Percentiles rank a stretch among this genome's conserved stretches.
Conservation (phyloP, 2,888 invertebrate genomes). For the Oscheius sp. region DNA sequence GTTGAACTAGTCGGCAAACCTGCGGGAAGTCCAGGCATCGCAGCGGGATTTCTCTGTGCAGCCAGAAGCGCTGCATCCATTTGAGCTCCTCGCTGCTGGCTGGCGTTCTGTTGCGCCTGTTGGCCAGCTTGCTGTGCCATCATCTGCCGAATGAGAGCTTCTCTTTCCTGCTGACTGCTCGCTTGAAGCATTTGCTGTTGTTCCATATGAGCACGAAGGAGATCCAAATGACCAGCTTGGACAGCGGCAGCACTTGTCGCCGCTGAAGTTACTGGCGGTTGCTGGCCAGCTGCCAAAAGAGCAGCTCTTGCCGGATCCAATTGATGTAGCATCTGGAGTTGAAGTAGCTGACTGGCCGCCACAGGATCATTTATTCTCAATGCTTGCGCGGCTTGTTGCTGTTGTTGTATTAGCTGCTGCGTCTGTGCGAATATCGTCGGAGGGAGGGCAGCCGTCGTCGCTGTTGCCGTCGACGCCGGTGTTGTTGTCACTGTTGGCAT, state of each 20-base stretch:
- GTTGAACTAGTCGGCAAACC: not conserved
- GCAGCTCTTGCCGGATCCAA: slow-evolving; percentile 15
- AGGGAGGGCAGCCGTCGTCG: not conserved
- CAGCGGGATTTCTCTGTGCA: slow-evolving; percentile 8
- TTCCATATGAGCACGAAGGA: slow-evolving; percentile 34
- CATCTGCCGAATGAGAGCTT: slow-evolving; percentile 22
- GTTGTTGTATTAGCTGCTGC: slow-evolving; percentile 23
- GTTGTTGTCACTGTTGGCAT: not conserved
- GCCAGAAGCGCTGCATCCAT: slow-evolving; percentile 9
- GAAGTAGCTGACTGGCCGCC: slow-evolving; percentile 19
- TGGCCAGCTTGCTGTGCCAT: slow-evolving; percentile 13
- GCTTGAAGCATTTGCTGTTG: slow-evolving; percentile 22
- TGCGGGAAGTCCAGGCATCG: not conserved
- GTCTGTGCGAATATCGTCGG: not conserved
- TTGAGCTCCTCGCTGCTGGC: not conserved
- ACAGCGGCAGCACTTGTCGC: not conserved
- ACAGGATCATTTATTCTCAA: slow-evolving; percentile 10
- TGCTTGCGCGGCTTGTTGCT: slow-evolving; percentile 1
- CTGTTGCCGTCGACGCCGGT: not conserved
- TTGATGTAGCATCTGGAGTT: slow-evolving; percentile 22
- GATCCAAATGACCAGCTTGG: slow-evolving; percentile 15
- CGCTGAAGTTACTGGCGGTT: not conserved
- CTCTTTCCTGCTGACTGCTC: slow-evolving; percentile 8
- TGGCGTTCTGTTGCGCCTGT: not conserved
- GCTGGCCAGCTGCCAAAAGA: not conserved